Evolutionary conservation across 2,797 vertebrate species (phyloP), one percentile per base, ranked within the genome.

Genomic region (Xenentodon cancila): DNA sequence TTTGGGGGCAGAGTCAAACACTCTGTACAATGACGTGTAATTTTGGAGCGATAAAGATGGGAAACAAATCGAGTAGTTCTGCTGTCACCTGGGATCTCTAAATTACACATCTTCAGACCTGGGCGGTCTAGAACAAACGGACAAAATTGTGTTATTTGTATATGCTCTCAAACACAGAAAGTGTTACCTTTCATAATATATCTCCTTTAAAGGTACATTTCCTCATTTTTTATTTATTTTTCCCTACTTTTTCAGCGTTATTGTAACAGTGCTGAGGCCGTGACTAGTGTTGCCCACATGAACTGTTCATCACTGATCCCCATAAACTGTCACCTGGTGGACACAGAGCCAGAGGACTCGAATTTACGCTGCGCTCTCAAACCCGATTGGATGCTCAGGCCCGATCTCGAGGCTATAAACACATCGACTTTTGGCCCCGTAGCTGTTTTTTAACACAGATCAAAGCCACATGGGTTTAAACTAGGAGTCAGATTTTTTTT

Each of bases 311-410:
- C 40, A 17, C 67, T 55, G 49, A 58, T 37, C 47, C 53, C 57
- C 57, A 13, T 21, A 57, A 62, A 73, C 9, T 67, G 61, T 51
- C 22, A 52, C 63, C 77, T 27, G 71, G 59, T 81, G 81, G 82
- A 84, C 75, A 71, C 68, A 63, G 68, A 73, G 61, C 70, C 73
- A 51, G 19, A 68, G 52, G 53, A 72, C 30, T 18, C 17, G 45
- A 60, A 70, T 84, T 82, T 70, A 68, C 59, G 27, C 53, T 16
- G 42, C 56, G 32, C 32, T 4, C 64, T 77, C 60, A 21, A 8
- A 71, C 34, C 34, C 4, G 34, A 37, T 37, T 59, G 71, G 30
- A 68, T 22, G 40, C 59, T 63, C 22, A 42, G 16, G 27, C 16
- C 47, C 32, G 50, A 21, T 55, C 27, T 21, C n/a, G 17, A 56